A percentile compares a stretch with the other conserved stretches of the same genome.
phyloP scores from a whole-genome alignment of 2,888 invertebrate species.

The Amorpha juglandis region DNA sequence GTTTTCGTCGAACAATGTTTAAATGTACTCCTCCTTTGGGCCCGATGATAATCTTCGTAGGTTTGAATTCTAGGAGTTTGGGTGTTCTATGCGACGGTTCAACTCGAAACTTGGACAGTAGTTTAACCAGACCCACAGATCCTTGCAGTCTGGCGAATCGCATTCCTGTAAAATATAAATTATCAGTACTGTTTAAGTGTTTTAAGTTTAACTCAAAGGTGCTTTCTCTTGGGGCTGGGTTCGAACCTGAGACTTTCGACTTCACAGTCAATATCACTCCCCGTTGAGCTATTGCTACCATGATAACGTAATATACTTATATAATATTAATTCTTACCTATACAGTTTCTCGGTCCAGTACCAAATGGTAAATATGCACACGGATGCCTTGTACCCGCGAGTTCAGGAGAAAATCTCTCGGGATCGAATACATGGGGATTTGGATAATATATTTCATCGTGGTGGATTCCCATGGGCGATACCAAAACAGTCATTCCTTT shows the following conservation, averaged over 20 bases:
- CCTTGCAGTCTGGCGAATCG: slow-evolving; percentile 23
- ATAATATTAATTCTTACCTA: slow-evolving; percentile 54
- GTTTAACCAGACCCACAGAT: slow-evolving; percentile 13
- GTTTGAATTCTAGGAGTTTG: slow-evolving; percentile 15
- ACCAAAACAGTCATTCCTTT: slow-evolving; percentile 58
- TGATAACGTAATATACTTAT: neutral
- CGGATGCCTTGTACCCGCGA: slow-evolving; percentile 51
- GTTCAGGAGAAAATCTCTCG: slow-evolving; percentile 66
- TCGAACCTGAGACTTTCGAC: no score
- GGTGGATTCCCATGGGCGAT: slow-evolving; percentile 64
- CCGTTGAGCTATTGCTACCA: no score
- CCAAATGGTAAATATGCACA: slow-evolving; percentile 72
- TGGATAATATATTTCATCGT: slow-evolving; percentile 66
- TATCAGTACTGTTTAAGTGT: no score
- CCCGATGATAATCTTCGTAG: slow-evolving; percentile 22
- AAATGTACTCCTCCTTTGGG: slow-evolving; percentile 4
- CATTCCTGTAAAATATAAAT: slow-evolving; percentile 27
- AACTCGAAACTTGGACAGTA: slow-evolving; percentile 26
- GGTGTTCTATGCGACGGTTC: slow-evolving; percentile 21
- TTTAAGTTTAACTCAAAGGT: no score
- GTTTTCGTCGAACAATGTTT: neutral
- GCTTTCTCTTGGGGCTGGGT: no score
- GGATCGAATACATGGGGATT: slow-evolving; percentile 74
- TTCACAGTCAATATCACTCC: no score
- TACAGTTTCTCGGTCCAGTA: slow-evolving; percentile 69